Conservation (phyloP, 2,888 invertebrate genomes). For the Microctonus aethiopoides region DNA sequence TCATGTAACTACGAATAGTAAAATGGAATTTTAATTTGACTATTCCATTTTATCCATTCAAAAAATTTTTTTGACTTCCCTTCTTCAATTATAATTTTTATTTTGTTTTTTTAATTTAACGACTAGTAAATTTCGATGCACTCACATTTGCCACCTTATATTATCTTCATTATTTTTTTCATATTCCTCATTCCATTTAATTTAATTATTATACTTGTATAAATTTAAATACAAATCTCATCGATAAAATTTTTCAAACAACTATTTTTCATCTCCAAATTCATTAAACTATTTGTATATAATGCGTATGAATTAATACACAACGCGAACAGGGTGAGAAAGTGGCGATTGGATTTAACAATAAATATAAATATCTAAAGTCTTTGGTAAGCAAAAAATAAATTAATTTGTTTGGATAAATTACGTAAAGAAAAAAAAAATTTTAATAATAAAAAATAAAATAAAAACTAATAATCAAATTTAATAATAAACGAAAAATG, state of each 20-base stretch:
- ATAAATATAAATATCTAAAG: not conserved
- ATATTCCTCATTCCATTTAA: not conserved
- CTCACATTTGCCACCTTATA: not conserved
- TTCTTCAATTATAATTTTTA: not conserved
- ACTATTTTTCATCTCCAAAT: not conserved
- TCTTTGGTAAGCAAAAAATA: conserved; percentile 9
- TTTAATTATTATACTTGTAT: not conserved
- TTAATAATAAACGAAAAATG: not conserved
- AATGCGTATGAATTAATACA: not conserved
- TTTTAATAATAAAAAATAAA: not conserved
- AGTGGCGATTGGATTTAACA: not conserved
- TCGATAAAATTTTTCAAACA: not conserved
- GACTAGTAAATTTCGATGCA: conserved; percentile 2
- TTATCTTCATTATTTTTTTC: not conserved
- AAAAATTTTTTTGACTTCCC: not conserved
- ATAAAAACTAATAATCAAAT: not conserved
- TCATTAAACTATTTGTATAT: not conserved
- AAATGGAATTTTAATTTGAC: not conserved
- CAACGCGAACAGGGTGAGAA: not conserved
- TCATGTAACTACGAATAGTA: not conserved
- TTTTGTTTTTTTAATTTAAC: not conserved
- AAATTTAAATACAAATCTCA: not conserved
- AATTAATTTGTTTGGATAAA: not conserved
- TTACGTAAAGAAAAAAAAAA: not conserved
- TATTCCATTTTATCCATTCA: not conserved